Percentiles rank a stretch among this genome's conserved stretches.
phyloP scores from a whole-genome alignment of 2,113 vertebrate genomes.

The Tetraodon nigroviridis region DNA sequence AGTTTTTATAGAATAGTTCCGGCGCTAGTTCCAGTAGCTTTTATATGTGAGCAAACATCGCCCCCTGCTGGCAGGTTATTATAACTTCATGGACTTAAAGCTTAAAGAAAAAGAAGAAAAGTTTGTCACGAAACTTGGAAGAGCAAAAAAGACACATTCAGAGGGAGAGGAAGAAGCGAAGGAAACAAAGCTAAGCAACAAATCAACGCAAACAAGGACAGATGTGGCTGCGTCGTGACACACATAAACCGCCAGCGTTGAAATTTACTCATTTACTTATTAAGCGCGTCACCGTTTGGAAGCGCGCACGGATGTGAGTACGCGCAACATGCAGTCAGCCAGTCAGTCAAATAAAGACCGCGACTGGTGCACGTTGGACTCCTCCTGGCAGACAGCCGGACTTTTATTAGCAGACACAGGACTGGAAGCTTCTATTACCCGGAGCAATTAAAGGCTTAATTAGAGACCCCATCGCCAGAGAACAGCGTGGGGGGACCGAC shows the following conservation, averaged over 20 bases:
- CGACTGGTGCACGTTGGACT: constrained; percentile 37
- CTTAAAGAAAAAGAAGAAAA: constrained; percentile 14
- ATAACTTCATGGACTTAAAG: constrained; percentile 39
- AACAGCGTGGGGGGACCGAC: constrained; percentile 11
- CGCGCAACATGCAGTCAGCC: constrained; percentile 14
- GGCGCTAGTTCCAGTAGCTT: not conserved
- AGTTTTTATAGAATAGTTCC: too few species aligned
- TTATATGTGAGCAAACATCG: constrained; percentile 47
- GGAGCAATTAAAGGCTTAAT: constrained; percentile 63
- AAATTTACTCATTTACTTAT: constrained; percentile 7
- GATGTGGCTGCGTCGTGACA: not conserved
- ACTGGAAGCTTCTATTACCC: constrained; percentile 66
- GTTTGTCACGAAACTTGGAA: constrained; percentile 31
- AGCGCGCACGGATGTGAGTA: constrained; percentile 4
- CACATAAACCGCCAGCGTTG: not conserved
- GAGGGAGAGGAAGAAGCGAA: not conserved
- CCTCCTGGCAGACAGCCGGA: constrained; percentile 53
- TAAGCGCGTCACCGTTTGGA: constrained; percentile 12
- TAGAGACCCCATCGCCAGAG: constrained; percentile 35
- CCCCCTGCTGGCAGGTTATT: constrained; percentile 57
- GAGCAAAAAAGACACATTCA: constrained; percentile 19
- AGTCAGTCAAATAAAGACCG: constrained; percentile 18
- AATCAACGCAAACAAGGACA: not conserved
- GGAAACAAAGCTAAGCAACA: not conserved
- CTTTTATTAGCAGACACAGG: constrained; percentile 59